These are phyloP conservation scores for Caenorhabditis inopinata DNA, from an alignment of 1,140 invertebrate genomes.

Conservation along the genomic window DNA sequence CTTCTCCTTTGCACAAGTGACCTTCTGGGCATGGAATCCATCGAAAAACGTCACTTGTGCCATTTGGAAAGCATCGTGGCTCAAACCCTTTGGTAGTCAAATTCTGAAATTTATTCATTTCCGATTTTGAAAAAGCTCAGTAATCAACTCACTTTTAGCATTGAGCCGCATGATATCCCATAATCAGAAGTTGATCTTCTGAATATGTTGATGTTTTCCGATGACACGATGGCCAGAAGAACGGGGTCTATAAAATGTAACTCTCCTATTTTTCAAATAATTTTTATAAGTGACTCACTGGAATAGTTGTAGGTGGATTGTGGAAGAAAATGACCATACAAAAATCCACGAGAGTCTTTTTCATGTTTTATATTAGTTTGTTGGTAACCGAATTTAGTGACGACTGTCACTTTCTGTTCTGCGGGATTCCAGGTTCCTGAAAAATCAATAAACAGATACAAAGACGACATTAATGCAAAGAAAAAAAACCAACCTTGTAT, in stretches of 20 bases:
- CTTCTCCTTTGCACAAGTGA: constrained; percentile 82
- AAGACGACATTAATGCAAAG: no score
- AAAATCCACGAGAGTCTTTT: constrained; percentile 83
- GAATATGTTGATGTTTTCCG: constrained; percentile 84
- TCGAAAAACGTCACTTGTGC: constrained; percentile 80
- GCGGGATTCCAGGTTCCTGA: constrained; percentile 42
- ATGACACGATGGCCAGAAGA: constrained; percentile 66
- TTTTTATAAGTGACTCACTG: constrained; percentile 2
- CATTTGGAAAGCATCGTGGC: constrained; percentile 77
- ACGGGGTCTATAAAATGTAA: constrained; percentile 36
- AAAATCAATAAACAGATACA: background rate
- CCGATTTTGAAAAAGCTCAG: constrained; percentile 71
- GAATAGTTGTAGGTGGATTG: constrained; percentile 70
- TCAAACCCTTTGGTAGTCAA: constrained; percentile 77
- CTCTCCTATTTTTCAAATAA: background rate
- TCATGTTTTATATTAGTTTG: constrained; percentile 83
- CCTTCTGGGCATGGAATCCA: constrained; percentile 80
- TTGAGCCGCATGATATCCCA: constrained; percentile 69
- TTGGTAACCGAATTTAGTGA: constrained; percentile 92
- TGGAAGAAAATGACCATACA: constrained; percentile 88
- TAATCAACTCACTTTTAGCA: constrained; percentile 46
- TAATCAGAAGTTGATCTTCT: constrained; percentile 76
- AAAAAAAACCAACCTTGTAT: constrained; percentile 3
- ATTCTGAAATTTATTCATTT: constrained; percentile 75
- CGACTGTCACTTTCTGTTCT: constrained; percentile 73